These are phyloP conservation scores for Potamilus streckersoni DNA, from an alignment of 1,140 invertebrate species.

Conservation along the genomic window DNA sequence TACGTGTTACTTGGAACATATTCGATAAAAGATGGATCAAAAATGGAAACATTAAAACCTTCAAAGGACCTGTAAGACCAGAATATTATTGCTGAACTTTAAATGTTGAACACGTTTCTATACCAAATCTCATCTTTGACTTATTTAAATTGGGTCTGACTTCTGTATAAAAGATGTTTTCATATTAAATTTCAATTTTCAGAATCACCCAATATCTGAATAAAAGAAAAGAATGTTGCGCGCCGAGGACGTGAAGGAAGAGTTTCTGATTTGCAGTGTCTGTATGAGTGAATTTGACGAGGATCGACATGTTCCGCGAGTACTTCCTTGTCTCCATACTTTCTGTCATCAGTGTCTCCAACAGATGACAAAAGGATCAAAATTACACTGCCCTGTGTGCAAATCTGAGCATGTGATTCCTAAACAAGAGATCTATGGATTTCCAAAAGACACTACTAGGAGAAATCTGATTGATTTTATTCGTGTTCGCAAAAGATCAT, in stretches of 20 bases:
- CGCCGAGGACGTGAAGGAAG: slow-evolving; percentile 39
- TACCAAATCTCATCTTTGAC: too few species aligned
- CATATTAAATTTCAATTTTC: too few species aligned
- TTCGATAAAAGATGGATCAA: too few species aligned
- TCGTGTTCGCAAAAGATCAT: slow-evolving; percentile 33
- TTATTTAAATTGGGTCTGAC: too few species aligned
- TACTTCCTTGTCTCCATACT: slow-evolving; percentile 43
- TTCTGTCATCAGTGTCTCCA: slow-evolving; percentile 38
- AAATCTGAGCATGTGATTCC: slow-evolving; percentile 31
- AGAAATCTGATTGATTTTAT: slow-evolving; percentile 41
- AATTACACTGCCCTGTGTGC: slow-evolving; percentile 35
- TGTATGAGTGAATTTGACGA: slow-evolving; percentile 41
- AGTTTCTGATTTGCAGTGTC: slow-evolving; percentile 39
- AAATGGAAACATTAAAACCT: too few species aligned
- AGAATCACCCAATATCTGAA: too few species aligned
- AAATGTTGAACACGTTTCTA: too few species aligned
- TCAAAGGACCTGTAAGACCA: too few species aligned
- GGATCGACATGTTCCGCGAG: slow-evolving; percentile 33
- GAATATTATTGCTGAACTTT: too few species aligned
- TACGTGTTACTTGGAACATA: too few species aligned
- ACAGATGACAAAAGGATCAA: slow-evolving; percentile 25
- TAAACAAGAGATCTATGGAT: slow-evolving; percentile 20
- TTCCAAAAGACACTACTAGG: slow-evolving; percentile 42
- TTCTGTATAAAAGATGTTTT: too few species aligned
- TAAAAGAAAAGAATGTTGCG: slow-evolving; percentile 21